phyloP scores from a whole-genome alignment of 2,797 vertebrate species.

The Carcharodon carcharias region DNA sequence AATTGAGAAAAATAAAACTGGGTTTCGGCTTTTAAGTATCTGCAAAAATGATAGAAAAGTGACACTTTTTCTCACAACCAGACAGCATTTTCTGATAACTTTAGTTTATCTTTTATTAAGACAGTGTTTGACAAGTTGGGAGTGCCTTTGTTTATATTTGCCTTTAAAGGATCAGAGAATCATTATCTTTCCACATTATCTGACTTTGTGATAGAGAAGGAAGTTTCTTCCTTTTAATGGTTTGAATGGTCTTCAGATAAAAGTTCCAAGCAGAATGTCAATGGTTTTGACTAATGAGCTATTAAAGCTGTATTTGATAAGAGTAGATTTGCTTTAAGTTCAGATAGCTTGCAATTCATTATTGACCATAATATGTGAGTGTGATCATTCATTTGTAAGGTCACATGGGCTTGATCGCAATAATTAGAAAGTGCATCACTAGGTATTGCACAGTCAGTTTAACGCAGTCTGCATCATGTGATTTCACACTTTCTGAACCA shows the following conservation, averaged over 20 bases:
- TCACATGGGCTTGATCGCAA: background rate
- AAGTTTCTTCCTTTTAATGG: constrained; percentile 70
- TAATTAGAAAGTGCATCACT: background rate
- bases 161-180: constrained; percentile 61
- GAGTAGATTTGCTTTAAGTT: constrained; percentile 65
- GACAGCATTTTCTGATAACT: background rate
- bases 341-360: background rate
- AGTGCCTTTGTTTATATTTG: constrained; percentile 70
- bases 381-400: constrained; percentile 8
- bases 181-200: constrained; percentile 72
- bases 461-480: background rate
- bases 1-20: background rate
- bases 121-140: constrained; percentile 47
- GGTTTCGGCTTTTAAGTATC: background rate
- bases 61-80: background rate
- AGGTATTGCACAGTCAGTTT: background rate
- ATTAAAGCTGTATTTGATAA: constrained; percentile 72
- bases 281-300: constrained; percentile 71
- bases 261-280: constrained; percentile 58
- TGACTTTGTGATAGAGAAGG: constrained; percentile 65
- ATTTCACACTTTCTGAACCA: background rate
- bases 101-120: constrained; percentile 12
- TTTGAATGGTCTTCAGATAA: constrained; percentile 70
- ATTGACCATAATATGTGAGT: background rate
- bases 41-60: background rate